A percentile compares a stretch with the other conserved stretches of the same genome.
Conservation (phyloP, 2,797 vertebrate species). For the Galago senegalensis region DNA sequence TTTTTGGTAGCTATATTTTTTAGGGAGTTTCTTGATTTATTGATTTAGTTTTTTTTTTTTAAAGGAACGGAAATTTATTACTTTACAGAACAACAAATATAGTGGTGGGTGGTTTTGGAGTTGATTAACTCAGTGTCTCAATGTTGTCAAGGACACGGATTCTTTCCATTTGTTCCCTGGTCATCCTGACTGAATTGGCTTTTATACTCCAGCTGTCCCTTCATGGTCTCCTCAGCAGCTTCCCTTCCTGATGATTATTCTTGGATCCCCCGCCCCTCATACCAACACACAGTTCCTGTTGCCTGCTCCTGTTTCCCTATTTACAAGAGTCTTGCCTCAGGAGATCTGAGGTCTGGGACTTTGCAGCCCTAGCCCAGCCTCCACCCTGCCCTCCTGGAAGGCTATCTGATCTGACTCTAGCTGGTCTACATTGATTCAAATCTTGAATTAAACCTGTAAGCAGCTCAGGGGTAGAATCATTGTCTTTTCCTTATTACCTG, state of each 20-base stretch:
- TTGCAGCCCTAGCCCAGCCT: neutral
- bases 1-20: conserved; percentile 42
- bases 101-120: neutral
- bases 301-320: neutral
- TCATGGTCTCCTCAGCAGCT: neutral
- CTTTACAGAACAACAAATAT: neutral
- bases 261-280: neutral
- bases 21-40: conserved; percentile 22
- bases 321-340: conserved; percentile 33
- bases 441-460: neutral
- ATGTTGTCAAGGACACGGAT: conserved; percentile 71
- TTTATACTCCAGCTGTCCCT: conserved; percentile 46
- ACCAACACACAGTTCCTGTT: neutral
- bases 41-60: neutral
- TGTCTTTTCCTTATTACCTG: neutral
- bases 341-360: neutral
- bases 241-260: conserved; percentile 34
- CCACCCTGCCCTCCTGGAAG: neutral
- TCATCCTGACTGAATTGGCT: neutral
- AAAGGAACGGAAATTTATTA: neutral
- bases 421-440: neutral
- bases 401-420: conserved; percentile 38
- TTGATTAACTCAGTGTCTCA: conserved; percentile 24
- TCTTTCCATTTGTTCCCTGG: conserved; percentile 74
- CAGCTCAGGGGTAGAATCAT: neutral